Evolutionary conservation across 1,140 invertebrate genomes (phyloP), one percentile per base, ranked within the genome.

Genomic region (Varroa destructor): DNA sequence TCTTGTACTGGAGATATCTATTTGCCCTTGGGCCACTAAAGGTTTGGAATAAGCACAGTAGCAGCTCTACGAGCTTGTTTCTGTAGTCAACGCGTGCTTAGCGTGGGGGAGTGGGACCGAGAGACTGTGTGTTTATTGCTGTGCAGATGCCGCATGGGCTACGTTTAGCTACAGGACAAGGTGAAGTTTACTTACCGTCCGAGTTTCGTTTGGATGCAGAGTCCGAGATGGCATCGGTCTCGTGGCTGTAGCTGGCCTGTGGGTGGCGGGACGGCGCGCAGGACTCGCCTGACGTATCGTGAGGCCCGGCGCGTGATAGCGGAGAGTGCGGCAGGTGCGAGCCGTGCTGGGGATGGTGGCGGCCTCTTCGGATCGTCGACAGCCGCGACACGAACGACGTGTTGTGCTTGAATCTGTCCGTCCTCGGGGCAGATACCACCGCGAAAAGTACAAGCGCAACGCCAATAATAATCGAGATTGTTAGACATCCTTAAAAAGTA

Each of bases 301-400:
- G 73, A 36, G 51, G 42, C 58, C 72, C 61, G 14, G 61, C 46
- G 40, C 61, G 40, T 37, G 73, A 72, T 14, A 74, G 70, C 8
- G 77, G 73, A 10, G 75, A 74, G 56, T 77, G 77, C 55, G 55
- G 70, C 43, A 73, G 56, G 46, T 58, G 71, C 71, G 36, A 72
- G 70, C n/a, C 86, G 80, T 74, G 86, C 83, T 72, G 87, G 83
- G 56, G 86, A 85, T 73, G 86, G 85, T 77, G 86, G 86, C 79
- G 89, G 88, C 64, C 76, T 76, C 82, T 83, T 67, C 89, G 84
- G 78, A 91, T 90, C 55, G 89, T 91, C 73, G 89, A 89, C 78
- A 91, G 82, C 73, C 89, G 86, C 77, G 88, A 89, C 76, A 91
- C 89, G 80, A 91, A 91, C 55, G 89, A 91, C 75, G 89, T 87